These are phyloP conservation scores for Rachycentron canadum DNA, from an alignment of 2,797 vertebrate genomes.

Conservation along the genomic window DNA sequence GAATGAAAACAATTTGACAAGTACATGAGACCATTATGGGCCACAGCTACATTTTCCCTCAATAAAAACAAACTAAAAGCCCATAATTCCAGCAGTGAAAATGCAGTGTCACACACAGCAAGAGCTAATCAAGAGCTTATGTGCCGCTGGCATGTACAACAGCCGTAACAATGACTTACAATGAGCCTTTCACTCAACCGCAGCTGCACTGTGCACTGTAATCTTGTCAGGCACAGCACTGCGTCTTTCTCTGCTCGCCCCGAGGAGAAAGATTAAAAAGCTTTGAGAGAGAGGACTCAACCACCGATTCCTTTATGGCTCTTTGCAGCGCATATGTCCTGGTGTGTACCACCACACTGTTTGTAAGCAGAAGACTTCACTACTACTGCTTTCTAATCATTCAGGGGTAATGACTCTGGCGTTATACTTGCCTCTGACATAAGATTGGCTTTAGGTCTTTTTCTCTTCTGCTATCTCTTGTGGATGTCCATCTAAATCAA, in stretches of 20 bases:
- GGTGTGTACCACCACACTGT: slow-evolving; percentile 31
- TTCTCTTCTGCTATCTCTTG: neutral
- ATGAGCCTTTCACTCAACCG: slow-evolving; percentile 72
- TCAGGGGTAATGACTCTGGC: slow-evolving; percentile 20
- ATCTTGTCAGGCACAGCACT: slow-evolving; percentile 75
- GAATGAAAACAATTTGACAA: slow-evolving; percentile 65
- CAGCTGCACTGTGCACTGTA: slow-evolving; percentile 71
- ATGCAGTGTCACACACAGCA: slow-evolving; percentile 65
- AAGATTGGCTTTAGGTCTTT: slow-evolving; percentile 13
- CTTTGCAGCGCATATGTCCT: slow-evolving; percentile 39
- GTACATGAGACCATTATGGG: slow-evolving; percentile 50
- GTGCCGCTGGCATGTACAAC: slow-evolving; percentile 76
- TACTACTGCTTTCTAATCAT: slow-evolving; percentile 28
- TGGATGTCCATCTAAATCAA: slow-evolving; percentile 8
- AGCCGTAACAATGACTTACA: slow-evolving; percentile 78
- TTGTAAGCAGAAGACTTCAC: slow-evolving; percentile 45
- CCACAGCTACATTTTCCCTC: slow-evolving; percentile 43
- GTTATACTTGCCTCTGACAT: slow-evolving; percentile 31
- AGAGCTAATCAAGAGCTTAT: slow-evolving; percentile 78
- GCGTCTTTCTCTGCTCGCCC: slow-evolving; percentile 72
- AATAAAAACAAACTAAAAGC: slow-evolving; percentile 68
- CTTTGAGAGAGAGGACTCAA: slow-evolving; percentile 69
- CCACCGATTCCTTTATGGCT: slow-evolving; percentile 61
- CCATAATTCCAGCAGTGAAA: slow-evolving; percentile 72
- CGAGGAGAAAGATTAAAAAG: slow-evolving; percentile 75